These are phyloP conservation scores for Ochropacha duplaris DNA, from an alignment of 2,888 invertebrate genomes.

Conservation along the genomic window DNA sequence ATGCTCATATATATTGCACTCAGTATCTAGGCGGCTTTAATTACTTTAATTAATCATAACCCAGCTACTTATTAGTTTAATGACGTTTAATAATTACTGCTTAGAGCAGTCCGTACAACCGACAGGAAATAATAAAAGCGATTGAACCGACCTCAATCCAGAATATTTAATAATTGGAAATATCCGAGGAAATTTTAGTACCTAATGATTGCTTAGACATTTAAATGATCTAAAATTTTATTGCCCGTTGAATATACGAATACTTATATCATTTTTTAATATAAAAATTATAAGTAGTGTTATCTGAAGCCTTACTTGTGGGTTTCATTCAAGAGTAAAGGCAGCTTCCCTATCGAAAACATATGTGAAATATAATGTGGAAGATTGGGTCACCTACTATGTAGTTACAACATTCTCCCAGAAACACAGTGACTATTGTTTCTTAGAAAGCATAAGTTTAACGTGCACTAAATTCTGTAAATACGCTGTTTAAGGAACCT, in stretches of 20 bases:
- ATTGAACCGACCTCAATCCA: constrained; percentile 21
- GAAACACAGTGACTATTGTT: background rate
- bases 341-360: background rate
- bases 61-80: background rate
- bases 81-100: background rate
- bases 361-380: background rate
- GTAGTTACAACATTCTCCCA: background rate
- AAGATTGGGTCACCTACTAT: background rate
- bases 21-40: background rate
- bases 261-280: no score
- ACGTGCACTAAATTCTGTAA: constrained; percentile 9
- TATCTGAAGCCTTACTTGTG: no score
- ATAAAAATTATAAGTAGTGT: background rate
- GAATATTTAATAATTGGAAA: constrained; percentile 8
- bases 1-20: background rate
- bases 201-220: background rate
- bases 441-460: background rate
- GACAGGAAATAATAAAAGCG: constrained; percentile 48
- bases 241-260: no score
- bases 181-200: background rate
- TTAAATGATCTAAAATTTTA: background rate
- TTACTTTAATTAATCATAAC: background rate
- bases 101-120: constrained; percentile 24
- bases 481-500: constrained; percentile 8
- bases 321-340: background rate